A percentile compares a stretch with the other conserved stretches of the same genome.
Conservation (phyloP, 2,797 vertebrate species). For the Sebastes vulpes region DNA sequence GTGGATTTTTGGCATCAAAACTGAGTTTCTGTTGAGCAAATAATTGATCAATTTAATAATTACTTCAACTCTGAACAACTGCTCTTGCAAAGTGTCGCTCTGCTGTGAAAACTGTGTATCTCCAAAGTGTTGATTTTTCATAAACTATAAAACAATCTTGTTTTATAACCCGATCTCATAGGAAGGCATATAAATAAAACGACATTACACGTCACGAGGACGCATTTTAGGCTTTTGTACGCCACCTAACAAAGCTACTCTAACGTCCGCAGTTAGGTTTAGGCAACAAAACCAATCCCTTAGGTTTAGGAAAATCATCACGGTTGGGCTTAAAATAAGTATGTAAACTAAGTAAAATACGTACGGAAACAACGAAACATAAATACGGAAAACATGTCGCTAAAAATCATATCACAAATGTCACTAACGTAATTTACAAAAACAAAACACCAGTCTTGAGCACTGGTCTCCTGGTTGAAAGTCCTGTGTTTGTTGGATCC, state of each 20-base stretch:
- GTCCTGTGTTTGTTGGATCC: background rate
- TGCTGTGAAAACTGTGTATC: background rate
- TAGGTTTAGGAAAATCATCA: no score
- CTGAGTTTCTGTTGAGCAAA: background rate
- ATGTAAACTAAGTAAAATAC: background rate
- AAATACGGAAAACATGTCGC: background rate
- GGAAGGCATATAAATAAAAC: background rate
- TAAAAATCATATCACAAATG: background rate
- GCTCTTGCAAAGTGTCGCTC: background rate
- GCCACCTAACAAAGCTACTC: background rate
- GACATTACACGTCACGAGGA: rapidly evolving
- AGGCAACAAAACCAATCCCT: no score
- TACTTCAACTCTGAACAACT: background rate
- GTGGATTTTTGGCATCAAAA: background rate
- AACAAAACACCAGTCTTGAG: no score
- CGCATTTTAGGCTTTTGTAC: background rate
- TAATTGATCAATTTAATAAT: background rate
- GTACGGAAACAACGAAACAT: background rate
- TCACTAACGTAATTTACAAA: background rate
- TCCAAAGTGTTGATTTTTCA: slow-evolving; percentile 3
- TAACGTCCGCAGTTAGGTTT: background rate
- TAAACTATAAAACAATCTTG: background rate
- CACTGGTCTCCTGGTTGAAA: no score
- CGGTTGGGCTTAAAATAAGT: background rate
- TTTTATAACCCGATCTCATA: background rate